Percentiles rank a stretch among this genome's conserved stretches.
phyloP scores from a whole-genome alignment of 2,888 invertebrate genomes.

The Epinotia ramella region DNA sequence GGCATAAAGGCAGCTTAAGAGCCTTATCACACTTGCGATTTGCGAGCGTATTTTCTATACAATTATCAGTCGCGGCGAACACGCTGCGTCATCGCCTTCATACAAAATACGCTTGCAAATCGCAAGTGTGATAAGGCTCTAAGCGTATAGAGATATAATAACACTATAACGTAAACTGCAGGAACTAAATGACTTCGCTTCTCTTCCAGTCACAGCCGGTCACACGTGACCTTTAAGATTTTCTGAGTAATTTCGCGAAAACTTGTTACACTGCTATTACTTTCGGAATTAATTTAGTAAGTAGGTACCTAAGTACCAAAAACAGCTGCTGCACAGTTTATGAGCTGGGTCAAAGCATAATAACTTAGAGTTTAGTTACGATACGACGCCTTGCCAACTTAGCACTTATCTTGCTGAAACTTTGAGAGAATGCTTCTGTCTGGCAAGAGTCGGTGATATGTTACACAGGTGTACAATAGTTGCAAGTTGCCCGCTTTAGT shows the following conservation, averaged over 20 bases:
- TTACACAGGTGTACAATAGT: neutral
- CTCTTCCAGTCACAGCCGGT: neutral
- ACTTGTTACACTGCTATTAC: slow-evolving; percentile 18
- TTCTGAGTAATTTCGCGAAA: slow-evolving; percentile 3
- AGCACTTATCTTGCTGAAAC: slow-evolving; percentile 44
- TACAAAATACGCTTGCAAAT: too few species aligned
- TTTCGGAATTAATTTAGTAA: slow-evolving; percentile 18
- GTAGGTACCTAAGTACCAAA: slow-evolving; percentile 5
- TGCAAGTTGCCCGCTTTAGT: neutral
- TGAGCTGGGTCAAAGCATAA: slow-evolving; percentile 30
- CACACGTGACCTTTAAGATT: neutral
- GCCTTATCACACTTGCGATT: too few species aligned
- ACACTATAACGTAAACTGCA: too few species aligned
- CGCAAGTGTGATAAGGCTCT: too few species aligned
- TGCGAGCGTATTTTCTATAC: too few species aligned
- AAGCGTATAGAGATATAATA: too few species aligned
- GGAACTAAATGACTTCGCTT: neutral
- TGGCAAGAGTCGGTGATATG: slow-evolving; percentile 14
- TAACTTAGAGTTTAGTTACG: slow-evolving; percentile 27
- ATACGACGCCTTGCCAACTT: slow-evolving; percentile 37
- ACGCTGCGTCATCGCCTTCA: too few species aligned
- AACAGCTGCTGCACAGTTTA: slow-evolving; percentile 19
- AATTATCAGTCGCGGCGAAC: too few species aligned
- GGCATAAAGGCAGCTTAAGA: too few species aligned
- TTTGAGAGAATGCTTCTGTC: slow-evolving; percentile 30